phyloP scores from a whole-genome alignment of 2,113 vertebrate genomes.

The Xiphias gladius region DNA sequence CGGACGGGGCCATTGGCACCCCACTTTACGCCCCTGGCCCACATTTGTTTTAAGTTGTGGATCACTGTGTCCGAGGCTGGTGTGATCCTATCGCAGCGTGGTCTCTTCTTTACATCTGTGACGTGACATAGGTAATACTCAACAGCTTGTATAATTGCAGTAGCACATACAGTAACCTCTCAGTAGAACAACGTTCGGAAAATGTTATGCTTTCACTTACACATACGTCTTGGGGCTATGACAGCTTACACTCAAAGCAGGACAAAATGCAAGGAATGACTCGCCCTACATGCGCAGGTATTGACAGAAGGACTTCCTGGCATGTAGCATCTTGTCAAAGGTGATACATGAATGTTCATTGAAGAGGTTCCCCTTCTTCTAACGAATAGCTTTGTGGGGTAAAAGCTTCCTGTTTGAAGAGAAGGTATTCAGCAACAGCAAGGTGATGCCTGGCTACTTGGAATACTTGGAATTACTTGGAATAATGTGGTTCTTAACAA shows the following conservation, averaged over 20 bases:
- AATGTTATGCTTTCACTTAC: neutral
- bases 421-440: conserved; percentile 36
- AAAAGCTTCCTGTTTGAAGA: conserved; percentile 70
- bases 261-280: conserved; percentile 28
- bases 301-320: conserved; percentile 55
- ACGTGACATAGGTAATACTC: neutral
- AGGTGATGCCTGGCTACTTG: conserved; percentile 47
- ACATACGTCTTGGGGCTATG: neutral
- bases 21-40: no score
- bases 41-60: no score
- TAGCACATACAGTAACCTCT: neutral
- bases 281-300: conserved; percentile 33
- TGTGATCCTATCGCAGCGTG: no score
- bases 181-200: neutral
- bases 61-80: no score
- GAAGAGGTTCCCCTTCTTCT: conserved; percentile 45
- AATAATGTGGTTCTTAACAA: conserved; percentile 50
- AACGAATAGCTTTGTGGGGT: conserved; percentile 50
- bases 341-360: conserved; percentile 61
- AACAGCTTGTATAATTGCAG: neutral
- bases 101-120: conserved; percentile 35
- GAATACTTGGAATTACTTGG: no score
- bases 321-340: conserved; percentile 40
- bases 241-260: conserved; percentile 6
- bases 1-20: no score